These are phyloP conservation scores for Mythimna lalbum DNA, from an alignment of 2,888 invertebrate species.

Conservation along the genomic window DNA sequence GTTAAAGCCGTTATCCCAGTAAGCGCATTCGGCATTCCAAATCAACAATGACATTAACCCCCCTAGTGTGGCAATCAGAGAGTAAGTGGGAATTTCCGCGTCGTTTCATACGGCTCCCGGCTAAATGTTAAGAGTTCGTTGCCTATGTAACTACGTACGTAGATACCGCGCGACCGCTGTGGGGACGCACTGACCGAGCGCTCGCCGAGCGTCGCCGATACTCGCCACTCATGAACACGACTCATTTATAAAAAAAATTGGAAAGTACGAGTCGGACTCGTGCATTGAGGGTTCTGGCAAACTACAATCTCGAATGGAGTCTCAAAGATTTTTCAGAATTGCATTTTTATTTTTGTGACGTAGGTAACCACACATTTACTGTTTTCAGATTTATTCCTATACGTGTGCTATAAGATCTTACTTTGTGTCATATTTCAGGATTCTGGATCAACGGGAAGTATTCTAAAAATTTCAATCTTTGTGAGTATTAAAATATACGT, in stretches of 20 bases:
- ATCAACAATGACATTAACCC: slow-evolving; percentile 89
- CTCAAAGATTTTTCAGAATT: too few species aligned
- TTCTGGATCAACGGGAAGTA: too few species aligned
- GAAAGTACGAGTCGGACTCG: too few species aligned
- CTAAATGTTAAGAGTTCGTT: slow-evolving; percentile 88
- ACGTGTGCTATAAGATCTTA: too few species aligned
- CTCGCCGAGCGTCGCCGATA: slow-evolving; percentile 41
- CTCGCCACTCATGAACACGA: slow-evolving; percentile 25
- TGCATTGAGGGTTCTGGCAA: too few species aligned
- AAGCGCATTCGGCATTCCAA: slow-evolving; percentile 87
- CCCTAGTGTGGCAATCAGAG: slow-evolving; percentile 89
- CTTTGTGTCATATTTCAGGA: too few species aligned
- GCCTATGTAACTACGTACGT: slow-evolving; percentile 70
- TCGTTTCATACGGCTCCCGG: slow-evolving; percentile 87
- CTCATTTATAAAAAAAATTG: slow-evolving; percentile 48
- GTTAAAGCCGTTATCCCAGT: slow-evolving; percentile 77
- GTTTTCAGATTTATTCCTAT: too few species aligned
- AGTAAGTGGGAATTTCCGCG: slow-evolving; percentile 90
- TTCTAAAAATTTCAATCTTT: too few species aligned
- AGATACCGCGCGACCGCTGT: slow-evolving; percentile 18
- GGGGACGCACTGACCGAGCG: slow-evolving; percentile 56
- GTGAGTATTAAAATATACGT: too few species aligned
- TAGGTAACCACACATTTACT: too few species aligned
- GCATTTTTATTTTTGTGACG: too few species aligned
- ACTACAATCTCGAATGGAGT: too few species aligned